Conservation (phyloP, 2,888 invertebrate species). For the Pristionchus mayeri region DNA sequence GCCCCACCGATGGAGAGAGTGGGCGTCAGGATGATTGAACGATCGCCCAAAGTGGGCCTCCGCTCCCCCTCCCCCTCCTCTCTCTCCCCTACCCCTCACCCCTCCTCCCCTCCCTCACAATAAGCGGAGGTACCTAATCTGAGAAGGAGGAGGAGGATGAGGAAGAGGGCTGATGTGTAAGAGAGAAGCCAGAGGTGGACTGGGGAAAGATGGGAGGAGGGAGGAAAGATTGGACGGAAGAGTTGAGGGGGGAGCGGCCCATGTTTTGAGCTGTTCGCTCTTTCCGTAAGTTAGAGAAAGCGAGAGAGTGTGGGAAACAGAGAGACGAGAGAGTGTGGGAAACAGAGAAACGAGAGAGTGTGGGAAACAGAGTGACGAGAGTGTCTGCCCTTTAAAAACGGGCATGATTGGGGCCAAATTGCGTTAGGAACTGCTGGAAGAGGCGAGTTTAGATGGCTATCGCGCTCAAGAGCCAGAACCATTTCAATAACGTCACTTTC, state of each 20-base stretch:
- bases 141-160: neutral
- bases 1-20: neutral
- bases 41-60: neutral
- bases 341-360: no score
- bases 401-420: conserved; percentile 2
- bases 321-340: neutral
- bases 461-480: neutral
- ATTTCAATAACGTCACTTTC: conserved; percentile 2
- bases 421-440: conserved; percentile 22
- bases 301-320: no score
- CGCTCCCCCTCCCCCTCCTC: neutral
- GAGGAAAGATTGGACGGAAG: neutral
- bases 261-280: neutral
- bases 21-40: conserved; percentile 26
- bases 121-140: conserved; percentile 29
- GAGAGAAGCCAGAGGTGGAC: neutral
- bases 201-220: neutral
- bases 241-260: neutral
- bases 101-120: neutral
- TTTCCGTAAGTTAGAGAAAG: no score
- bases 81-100: neutral
- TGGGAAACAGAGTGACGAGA: no score
- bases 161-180: conserved; percentile 12
- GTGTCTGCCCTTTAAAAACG: no score
- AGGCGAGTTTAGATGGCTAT: neutral